Evolutionary conservation across 2,797 vertebrate species (phyloP).

Genomic region (Hippoglossus hippoglossus): DNA sequence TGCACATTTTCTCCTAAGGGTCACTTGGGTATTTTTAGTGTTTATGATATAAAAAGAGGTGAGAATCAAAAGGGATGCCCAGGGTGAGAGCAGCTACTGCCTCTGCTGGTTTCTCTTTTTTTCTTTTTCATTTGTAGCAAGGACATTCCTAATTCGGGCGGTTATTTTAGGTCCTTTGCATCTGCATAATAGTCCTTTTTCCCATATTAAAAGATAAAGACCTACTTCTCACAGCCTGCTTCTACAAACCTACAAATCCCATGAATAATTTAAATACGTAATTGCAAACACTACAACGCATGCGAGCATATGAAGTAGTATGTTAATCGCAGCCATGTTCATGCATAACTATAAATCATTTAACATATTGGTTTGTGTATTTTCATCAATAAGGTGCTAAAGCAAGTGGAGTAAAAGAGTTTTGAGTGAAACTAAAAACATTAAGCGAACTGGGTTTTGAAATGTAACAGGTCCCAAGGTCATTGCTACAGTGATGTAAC

Average conservation of each 20-base stretch:
- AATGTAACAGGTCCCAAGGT: neutral
- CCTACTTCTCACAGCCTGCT: constrained; percentile 14
- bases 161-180: constrained; percentile 23
- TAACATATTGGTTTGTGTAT: constrained; percentile 7
- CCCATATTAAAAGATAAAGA: constrained; percentile 42
- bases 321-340: constrained; percentile 30
- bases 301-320: constrained; percentile 8
- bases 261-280: constrained; percentile 57
- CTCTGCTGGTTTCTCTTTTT: constrained; percentile 5
- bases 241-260: constrained; percentile 22
- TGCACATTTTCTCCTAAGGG: constrained; percentile 71
- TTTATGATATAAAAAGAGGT: constrained; percentile 66
- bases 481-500: neutral
- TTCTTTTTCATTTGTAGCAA: constrained; percentile 36
- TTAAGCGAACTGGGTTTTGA: neutral
- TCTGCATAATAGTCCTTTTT: constrained; percentile 42
- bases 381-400: constrained; percentile 1
- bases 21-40: constrained; percentile 78
- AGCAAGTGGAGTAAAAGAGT: neutral
- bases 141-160: constrained; percentile 38
- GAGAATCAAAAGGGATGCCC: constrained; percentile 62
- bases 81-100: constrained; percentile 46
- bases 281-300: constrained; percentile 32
- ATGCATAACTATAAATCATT: constrained; percentile 31
- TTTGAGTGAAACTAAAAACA: neutral